Conservation (phyloP, 2,888 invertebrate genomes). For the Trichogramma evanescens region DNA sequence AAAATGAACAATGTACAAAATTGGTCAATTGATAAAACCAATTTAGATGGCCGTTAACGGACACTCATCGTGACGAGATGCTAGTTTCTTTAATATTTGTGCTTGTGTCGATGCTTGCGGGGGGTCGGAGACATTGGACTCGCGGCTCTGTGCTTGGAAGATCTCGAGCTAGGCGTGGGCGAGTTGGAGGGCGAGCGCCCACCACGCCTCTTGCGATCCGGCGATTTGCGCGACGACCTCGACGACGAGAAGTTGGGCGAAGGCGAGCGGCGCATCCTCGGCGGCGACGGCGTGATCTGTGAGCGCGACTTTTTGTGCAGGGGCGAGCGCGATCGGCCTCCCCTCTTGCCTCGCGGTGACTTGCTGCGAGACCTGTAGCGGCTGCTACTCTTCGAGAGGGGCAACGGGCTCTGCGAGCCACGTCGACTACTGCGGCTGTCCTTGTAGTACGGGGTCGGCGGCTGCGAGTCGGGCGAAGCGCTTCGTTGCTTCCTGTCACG, state of each 20-base stretch:
- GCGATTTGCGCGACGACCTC: conserved; percentile 33
- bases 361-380: conserved; percentile 44
- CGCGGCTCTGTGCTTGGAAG: conserved; percentile 36
- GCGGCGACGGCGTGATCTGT: conserved; percentile 42
- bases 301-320: conserved; percentile 32
- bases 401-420: conserved; percentile 33
- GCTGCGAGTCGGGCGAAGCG: conserved; percentile 41
- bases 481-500: conserved; percentile 41
- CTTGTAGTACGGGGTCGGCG: conserved; percentile 32
- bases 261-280: conserved; percentile 41
- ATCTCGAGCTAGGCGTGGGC: conserved; percentile 39
- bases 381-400: conserved; percentile 32
- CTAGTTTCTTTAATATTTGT: conserved; percentile 46
- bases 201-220: conserved; percentile 39
- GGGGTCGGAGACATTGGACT: conserved; percentile 48
- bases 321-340: conserved; percentile 42
- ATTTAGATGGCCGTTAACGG: no score
- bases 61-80: no score
- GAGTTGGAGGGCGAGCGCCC: conserved; percentile 41
- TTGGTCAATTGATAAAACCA: no score
- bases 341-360: conserved; percentile 46
- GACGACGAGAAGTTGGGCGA: conserved; percentile 40
- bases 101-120: conserved; percentile 52
- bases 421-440: conserved; percentile 40
- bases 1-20: no score